Percentiles rank a stretch among this genome's conserved stretches.
phyloP scores from a whole-genome alignment of 1,140 invertebrate genomes.

The Planococcus citri region DNA sequence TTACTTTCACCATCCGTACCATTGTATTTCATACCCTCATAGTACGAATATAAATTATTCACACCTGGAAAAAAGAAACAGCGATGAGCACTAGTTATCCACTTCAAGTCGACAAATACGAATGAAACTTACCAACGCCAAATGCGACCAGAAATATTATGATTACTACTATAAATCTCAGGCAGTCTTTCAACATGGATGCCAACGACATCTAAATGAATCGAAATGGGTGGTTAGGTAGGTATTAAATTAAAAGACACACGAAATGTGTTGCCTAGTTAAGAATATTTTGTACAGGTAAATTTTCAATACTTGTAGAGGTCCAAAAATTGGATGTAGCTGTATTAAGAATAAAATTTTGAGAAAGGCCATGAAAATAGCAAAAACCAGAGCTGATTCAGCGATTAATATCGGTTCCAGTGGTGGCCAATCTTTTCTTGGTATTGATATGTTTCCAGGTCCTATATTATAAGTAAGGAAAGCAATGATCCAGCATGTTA shows the following conservation, averaged over 20 bases:
- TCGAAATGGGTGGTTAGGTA: no score
- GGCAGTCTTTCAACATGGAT: background rate
- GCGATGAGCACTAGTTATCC: no score
- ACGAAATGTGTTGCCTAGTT: no score
- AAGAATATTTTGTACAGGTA: no score
- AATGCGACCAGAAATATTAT: background rate
- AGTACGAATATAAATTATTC: conserved; percentile 41
- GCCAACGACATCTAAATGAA: background rate
- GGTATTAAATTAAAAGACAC: no score
- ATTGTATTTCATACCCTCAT: conserved; percentile 41
- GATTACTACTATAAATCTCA: background rate
- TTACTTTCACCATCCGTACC: conserved; percentile 39
- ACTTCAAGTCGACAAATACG: background rate
- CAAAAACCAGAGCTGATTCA: conserved; percentile 57
- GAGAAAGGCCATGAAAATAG: conserved; percentile 55
- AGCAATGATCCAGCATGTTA: conserved; percentile 40
- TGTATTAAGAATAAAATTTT: conserved; percentile 43
- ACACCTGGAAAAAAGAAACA: conserved; percentile 30
- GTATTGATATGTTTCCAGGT: background rate
- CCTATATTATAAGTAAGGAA: background rate
- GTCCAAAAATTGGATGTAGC: conserved; percentile 44
- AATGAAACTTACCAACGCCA: background rate
- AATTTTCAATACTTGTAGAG: conserved; percentile 37
- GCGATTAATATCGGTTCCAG: conserved; percentile 55
- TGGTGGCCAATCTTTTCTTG: conserved; percentile 53